These are phyloP conservation scores for Stomatorhinus ivindoensis DNA, from an alignment of 2,113 vertebrate genomes.

Conservation along the genomic window DNA sequence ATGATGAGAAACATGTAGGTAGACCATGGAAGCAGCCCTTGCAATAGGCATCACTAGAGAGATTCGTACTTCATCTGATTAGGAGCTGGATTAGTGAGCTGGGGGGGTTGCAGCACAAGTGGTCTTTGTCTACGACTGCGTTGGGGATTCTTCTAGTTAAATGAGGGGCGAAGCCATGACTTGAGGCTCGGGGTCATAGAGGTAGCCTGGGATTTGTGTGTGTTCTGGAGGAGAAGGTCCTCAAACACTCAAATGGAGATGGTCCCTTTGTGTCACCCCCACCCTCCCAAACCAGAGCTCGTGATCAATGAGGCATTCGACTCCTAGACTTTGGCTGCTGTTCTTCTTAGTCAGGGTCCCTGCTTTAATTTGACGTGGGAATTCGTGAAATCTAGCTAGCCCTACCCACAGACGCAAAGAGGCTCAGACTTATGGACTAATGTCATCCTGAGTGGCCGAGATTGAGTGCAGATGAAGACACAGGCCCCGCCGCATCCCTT, in stretches of 20 bases:
- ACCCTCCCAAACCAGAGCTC: neutral
- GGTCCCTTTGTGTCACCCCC: neutral
- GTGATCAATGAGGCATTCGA: neutral
- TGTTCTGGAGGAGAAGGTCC: neutral
- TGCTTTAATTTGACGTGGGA: neutral
- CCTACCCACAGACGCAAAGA: neutral
- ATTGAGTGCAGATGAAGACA: neutral
- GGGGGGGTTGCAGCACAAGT: conserved; percentile 10
- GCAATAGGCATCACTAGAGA: conserved; percentile 9
- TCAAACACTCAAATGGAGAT: neutral
- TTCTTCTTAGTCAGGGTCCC: neutral
- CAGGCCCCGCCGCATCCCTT: neutral
- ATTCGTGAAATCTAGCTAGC: neutral
- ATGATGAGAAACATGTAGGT: conserved; percentile 43
- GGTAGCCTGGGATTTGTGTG: conserved; percentile 11
- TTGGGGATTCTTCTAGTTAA: conserved; percentile 25
- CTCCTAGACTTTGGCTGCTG: neutral
- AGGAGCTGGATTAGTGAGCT: conserved; percentile 17
- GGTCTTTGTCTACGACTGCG: conserved; percentile 7
- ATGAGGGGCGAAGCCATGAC: conserved; percentile 10
- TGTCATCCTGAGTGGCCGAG: neutral
- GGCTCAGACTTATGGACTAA: neutral
- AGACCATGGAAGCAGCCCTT: conserved; percentile 21
- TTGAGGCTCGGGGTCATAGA: neutral
- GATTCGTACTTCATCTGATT: conserved; percentile 14